These are phyloP conservation scores for Cossypha polioptera DNA, from an alignment of 2,797 vertebrate species.

Conservation along the genomic window DNA sequence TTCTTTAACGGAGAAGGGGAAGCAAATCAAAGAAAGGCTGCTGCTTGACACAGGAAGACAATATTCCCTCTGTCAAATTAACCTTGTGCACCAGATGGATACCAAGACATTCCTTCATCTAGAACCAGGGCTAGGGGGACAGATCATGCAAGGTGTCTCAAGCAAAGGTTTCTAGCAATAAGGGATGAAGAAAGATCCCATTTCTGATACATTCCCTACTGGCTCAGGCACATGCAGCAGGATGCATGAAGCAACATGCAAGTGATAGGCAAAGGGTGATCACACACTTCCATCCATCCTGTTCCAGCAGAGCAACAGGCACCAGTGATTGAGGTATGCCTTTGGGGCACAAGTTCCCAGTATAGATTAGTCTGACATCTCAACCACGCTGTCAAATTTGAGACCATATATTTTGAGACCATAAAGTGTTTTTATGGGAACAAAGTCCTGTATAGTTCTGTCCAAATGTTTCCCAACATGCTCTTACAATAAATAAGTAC, in stretches of 20 bases:
- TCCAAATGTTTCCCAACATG: not conserved
- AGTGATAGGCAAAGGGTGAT: not conserved
- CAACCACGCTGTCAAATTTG: not conserved
- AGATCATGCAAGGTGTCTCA: rapidly evolving
- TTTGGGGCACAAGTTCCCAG: not conserved
- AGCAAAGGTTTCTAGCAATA: not conserved
- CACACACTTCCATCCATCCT: not conserved
- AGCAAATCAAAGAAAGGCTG: not conserved
- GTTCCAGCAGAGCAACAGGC: not conserved
- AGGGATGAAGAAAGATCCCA: not conserved
- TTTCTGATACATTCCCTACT: not conserved
- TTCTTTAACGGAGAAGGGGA: not conserved
- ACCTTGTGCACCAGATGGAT: not conserved
- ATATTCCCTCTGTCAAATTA: not conserved
- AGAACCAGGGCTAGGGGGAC: not conserved
- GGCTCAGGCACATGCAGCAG: not conserved
- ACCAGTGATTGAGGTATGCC: not conserved
- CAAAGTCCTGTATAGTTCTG: not conserved
- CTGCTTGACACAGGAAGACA: not conserved
- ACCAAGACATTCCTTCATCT: not conserved
- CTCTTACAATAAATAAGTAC: not conserved
- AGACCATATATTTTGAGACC: not conserved
- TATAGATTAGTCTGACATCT: not conserved
- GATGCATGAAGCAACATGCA: not conserved
- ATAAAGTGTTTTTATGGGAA: not conserved